Evolutionary conservation across 2,113 vertebrate genomes (phyloP).

Genomic region (Cebus imitator): DNA sequence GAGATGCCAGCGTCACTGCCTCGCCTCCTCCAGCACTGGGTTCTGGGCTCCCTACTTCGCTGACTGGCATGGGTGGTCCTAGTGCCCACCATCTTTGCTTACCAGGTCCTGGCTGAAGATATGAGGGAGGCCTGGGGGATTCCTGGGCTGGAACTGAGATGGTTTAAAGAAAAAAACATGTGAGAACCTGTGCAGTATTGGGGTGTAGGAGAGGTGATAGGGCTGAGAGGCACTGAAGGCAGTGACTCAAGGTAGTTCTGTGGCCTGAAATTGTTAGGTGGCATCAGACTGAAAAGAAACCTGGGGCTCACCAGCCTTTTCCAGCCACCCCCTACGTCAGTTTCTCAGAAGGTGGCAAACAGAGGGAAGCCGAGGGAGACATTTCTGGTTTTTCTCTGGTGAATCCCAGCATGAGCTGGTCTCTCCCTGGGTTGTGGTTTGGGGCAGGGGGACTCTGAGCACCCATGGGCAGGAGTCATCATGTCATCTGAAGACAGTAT

Average conservation of each 20-base stretch:
- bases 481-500: not conserved
- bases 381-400: not conserved
- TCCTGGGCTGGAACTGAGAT: not conserved
- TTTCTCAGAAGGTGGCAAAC: not conserved
- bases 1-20: not conserved
- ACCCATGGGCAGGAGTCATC: not conserved
- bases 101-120: not conserved
- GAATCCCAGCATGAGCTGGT: not conserved
- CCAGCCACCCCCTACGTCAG: accelerated
- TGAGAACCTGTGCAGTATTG: not conserved
- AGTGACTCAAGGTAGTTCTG: not conserved
- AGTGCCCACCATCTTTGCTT: not conserved
- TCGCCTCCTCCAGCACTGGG: not conserved
- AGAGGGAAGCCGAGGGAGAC: not conserved
- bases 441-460: not conserved
- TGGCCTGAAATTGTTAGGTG: not conserved
- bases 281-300: not conserved
- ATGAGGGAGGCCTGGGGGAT: not conserved
- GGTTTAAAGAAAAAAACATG: not conserved
- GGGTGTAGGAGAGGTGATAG: not conserved
- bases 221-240: not conserved
- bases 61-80: not conserved
- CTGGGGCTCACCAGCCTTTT: not conserved
- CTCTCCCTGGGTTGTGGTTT: not conserved
- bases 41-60: not conserved